Percentiles rank a stretch among this genome's conserved stretches.
phyloP scores from a whole-genome alignment of 2,113 vertebrate genomes.

The Charina bottae region DNA sequence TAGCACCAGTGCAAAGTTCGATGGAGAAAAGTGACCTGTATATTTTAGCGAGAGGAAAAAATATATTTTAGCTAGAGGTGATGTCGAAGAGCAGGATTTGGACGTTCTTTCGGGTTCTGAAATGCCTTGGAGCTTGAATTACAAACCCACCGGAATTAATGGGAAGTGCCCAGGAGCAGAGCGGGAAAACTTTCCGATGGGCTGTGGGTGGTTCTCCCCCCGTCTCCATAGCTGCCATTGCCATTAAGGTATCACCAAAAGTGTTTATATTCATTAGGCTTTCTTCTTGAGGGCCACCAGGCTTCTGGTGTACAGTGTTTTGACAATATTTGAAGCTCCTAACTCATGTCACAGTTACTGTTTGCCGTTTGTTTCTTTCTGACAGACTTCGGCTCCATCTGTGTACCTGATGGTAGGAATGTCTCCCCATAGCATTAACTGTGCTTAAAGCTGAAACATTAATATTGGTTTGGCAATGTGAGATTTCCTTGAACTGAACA shows the following conservation, averaged over 20 bases:
- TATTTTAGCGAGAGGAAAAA: background rate
- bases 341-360: constrained; percentile 47
- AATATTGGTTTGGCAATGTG: background rate
- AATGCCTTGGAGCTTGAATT: background rate
- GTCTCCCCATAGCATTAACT: constrained; percentile 44
- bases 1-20: background rate
- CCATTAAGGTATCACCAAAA: constrained; percentile 38
- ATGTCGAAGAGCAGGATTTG: background rate
- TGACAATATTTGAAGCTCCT: constrained; percentile 56
- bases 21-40: background rate
- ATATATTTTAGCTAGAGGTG: background rate
- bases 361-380: constrained; percentile 60
- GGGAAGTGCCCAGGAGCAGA: background rate
- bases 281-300: constrained; percentile 50
- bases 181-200: background rate
- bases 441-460: constrained; percentile 40
- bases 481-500: background rate
- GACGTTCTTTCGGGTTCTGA: background rate
- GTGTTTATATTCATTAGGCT: constrained; percentile 43
- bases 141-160: background rate
- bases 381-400: constrained; percentile 62
- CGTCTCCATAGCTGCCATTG: constrained; percentile 33
- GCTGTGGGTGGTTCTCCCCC: background rate
- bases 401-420: constrained; percentile 62
- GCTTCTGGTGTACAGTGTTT: constrained; percentile 45